Base-by-base conservation (phyloP, 2,113 vertebrate genomes). In the Cacatua alba region DNA sequence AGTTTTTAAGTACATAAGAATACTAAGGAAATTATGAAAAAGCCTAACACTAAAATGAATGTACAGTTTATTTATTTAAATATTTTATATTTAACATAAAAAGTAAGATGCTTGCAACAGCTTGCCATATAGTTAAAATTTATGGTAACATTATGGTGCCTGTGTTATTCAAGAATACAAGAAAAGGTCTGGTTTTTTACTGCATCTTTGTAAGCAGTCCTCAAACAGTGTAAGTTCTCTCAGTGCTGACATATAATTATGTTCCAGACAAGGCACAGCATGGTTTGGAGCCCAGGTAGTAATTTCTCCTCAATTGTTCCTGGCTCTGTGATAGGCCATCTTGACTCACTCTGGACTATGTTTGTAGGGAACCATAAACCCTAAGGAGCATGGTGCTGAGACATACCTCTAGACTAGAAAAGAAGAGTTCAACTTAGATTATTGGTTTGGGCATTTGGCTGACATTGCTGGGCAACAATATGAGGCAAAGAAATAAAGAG, bases 171-270 rank as follows among this genome's bases (percentile, higher is more conserved):
- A 57, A 84, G 44, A 86, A 81, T 37, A 62, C 7, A 57, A 57
- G 39, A 69, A 76, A 86, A n/a, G 0, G 18, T 9, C 7, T 20
- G 10, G 0, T 0, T 31, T 88, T 82, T 60, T 59, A 11, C 7
- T 55, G 3, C 11, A 51, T 35, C 8, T 82, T 68, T 79, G 92
- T 51, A 53, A 71, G 4, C 17, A 72, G 46, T 46, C 55, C 24
- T 85, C 70, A 82, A 13, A 55, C 10, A 59, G 7, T 35, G 28
- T 6, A 6, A 52, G 44, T 41, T 71, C 14, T 70, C 9, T 68
- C 51, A 53, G 12, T 88, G 44, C 19, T 55, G 70, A 68, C 37
- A 11, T 17, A 64, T 29, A 93, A 43, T 71, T 75, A 8, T 7
- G 6, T 52, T 86, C 48, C 63, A 72, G 85, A 60, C 9, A 90